These are phyloP conservation scores for Orgyia antiqua DNA, from an alignment of 2,888 invertebrate genomes.

Conservation along the genomic window DNA sequence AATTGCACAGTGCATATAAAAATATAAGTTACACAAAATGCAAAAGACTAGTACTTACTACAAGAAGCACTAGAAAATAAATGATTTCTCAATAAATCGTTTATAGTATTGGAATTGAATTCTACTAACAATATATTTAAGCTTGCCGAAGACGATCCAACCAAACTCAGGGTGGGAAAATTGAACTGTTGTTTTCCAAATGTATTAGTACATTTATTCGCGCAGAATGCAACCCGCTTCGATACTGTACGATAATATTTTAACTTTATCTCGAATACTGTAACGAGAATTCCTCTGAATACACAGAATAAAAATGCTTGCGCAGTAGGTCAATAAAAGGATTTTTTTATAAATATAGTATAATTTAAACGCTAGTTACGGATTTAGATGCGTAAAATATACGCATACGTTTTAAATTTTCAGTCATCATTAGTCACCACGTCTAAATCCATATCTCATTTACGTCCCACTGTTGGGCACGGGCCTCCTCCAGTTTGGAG, in stretches of 20 bases:
- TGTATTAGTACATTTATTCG: conserved; percentile 68
- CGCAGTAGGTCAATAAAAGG: too few species aligned
- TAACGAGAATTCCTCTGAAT: conserved; percentile 50
- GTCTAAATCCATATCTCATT: too few species aligned
- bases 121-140: conserved; percentile 23
- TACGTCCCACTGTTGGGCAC: too few species aligned
- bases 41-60: too few species aligned
- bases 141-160: conserved; percentile 21
- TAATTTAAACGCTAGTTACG: too few species aligned
- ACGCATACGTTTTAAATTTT: too few species aligned
- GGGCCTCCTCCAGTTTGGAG: too few species aligned
- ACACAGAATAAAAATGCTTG: conserved; percentile 25
- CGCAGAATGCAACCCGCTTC: conserved; percentile 52
- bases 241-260: conserved; percentile 70
- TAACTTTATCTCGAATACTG: conserved; percentile 67
- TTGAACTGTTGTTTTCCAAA: conserved; percentile 69
- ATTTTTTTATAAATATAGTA: too few species aligned
- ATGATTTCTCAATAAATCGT: conserved; percentile 7
- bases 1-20: too few species aligned
- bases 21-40: too few species aligned
- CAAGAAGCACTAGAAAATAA: conserved; percentile 1
- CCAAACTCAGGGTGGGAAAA: conserved; percentile 38
- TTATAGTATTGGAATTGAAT: conserved; percentile 19
- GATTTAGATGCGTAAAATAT: too few species aligned
- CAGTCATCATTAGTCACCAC: too few species aligned